Percentiles rank a stretch among this genome's conserved stretches.
Conservation (phyloP, 2,888 invertebrate species). For the Terebella lapidaria region DNA sequence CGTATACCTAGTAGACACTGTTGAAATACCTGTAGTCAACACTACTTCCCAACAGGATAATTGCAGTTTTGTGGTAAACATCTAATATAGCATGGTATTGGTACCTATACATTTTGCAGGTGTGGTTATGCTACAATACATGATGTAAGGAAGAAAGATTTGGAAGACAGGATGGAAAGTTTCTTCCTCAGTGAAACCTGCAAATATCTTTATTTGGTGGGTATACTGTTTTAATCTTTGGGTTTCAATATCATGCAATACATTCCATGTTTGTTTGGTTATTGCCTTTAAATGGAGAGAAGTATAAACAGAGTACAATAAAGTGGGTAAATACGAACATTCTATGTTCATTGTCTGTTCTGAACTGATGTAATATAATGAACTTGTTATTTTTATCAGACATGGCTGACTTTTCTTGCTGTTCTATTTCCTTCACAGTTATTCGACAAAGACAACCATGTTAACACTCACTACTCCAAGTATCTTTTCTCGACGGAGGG, state of each 20-base stretch:
- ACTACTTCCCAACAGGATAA: too few relatives aligned
- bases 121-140: conserved; percentile 66
- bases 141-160: conserved; percentile 60
- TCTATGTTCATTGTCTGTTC: background rate
- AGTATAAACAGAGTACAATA: background rate
- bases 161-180: conserved; percentile 65
- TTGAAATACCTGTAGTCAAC: too few relatives aligned
- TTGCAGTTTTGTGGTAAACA: too few relatives aligned
- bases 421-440: conserved; percentile 54
- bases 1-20: too few relatives aligned
- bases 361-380: too few relatives aligned
- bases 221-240: too few relatives aligned
- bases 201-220: conserved; percentile 63
- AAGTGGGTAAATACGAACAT: too few relatives aligned
- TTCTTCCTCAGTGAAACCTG: conserved; percentile 65
- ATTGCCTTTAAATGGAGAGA: background rate
- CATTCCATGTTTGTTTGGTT: conserved; percentile 1
- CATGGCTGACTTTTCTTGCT: background rate
- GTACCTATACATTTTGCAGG: too few relatives aligned
- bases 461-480: conserved; percentile 57
- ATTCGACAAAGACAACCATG: conserved; percentile 62
- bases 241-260: too few relatives aligned
- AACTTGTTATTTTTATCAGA: too few relatives aligned
- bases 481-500: conserved; percentile 64
- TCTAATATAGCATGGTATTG: too few relatives aligned